Base-by-base conservation (phyloP, 2,888 invertebrate genomes). In the Sialis fuliginosa region DNA sequence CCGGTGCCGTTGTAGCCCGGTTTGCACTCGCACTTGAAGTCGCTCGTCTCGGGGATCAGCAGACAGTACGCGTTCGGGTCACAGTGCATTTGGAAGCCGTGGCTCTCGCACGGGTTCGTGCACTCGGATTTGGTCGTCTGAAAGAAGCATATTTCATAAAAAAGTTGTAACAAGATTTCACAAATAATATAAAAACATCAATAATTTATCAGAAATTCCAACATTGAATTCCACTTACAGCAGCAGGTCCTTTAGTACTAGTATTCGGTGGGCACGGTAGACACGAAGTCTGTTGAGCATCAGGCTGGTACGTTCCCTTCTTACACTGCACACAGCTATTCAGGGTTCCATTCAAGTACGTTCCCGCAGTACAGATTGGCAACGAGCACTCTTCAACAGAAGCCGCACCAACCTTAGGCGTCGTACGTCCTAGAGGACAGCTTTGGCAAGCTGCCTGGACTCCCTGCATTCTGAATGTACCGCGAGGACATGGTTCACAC, bases 1-100 rank as follows among this genome's bases (percentile, higher is more conserved):
- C 90, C 91, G 13, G 87, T 87, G 53, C 89, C 88, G 60, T 89
- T 88, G 68, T 85, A 93, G 1, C 93, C 93, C 1, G 89, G 85
- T 58, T 91, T 92, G 64, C 93, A 95, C 60, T 90, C 84, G 60
- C 93, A 95, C 57, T 81, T 80, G 69, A 88, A 89, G 57, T 87
- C 84, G 53, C 79, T 81, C 7, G 81, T 85, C 61, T 89, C 89
- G 0, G 80, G 79, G 45, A 85, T 79, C 51, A 89, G 71, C 6
- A 91, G 72, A 59, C 92, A 93, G 60, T 86, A 82, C 0, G 92
- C 90, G 61, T 92, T 89, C 1, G 74, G 67, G 62, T 91, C 87
- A 57, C 93, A 93, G 55, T 87, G 81, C 69, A 85, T 84, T 56
- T 86, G 81, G 1, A 79, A 74, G 37, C 83, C 85, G 50, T 74